These are phyloP conservation scores for Zoanthus sansibaricus DNA, from an alignment of 92 coral and sea anemone species.

Conservation along the genomic window DNA sequence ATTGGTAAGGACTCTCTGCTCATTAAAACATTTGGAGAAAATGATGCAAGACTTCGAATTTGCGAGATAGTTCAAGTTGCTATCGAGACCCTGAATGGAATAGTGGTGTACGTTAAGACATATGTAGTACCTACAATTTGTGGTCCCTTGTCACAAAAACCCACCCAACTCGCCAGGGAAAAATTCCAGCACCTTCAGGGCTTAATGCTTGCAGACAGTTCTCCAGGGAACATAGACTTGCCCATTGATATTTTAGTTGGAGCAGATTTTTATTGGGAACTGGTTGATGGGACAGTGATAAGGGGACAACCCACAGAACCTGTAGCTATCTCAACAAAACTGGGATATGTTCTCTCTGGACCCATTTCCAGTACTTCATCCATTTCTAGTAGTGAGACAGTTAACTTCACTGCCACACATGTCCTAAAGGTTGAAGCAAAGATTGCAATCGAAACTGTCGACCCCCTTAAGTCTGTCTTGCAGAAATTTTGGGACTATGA, in stretches of 20 bases:
- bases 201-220: not conserved
- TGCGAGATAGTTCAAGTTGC: not conserved
- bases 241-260: not conserved
- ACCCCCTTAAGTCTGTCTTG: too few species aligned
- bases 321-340: not conserved
- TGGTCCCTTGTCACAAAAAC: not conserved
- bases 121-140: not conserved
- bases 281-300: not conserved
- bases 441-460: too few species aligned
- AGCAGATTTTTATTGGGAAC: not conserved
- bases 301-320: conserved; percentile 4
- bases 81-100: not conserved
- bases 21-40: not conserved
- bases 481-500: conserved; percentile 65
- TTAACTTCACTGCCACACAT: too few species aligned
- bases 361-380: not conserved
- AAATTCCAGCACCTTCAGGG: not conserved
- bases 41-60: not conserved
- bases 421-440: too few species aligned
- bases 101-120: not conserved
- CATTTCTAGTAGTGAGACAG: not conserved
- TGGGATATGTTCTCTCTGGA: conserved; percentile 21
- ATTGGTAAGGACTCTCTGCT: not conserved
- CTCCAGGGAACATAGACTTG: not conserved
- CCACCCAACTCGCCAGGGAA: not conserved